Percentiles rank a stretch among this genome's conserved stretches.
These are phyloP conservation scores for Monochamus alternatus DNA, from an alignment of 2,888 invertebrate genomes.

Conservation along the genomic window DNA sequence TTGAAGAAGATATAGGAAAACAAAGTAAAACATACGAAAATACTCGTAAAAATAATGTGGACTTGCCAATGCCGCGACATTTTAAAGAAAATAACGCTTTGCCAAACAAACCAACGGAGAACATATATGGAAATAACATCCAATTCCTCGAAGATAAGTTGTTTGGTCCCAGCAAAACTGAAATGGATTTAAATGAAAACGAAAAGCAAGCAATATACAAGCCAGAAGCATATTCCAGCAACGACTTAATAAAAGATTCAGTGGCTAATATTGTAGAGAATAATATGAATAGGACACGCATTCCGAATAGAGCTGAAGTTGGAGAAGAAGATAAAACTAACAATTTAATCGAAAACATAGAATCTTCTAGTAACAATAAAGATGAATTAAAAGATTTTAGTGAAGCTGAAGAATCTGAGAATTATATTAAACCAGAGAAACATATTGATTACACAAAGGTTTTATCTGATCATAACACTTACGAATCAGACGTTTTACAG, in stretches of 20 bases:
- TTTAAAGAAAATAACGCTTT: background rate
- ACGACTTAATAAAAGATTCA: background rate
- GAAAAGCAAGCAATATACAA: constrained; percentile 11
- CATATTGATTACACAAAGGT: no score
- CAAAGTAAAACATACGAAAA: background rate
- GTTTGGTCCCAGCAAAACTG: constrained; percentile 15
- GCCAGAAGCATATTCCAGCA: background rate
- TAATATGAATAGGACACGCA: background rate
- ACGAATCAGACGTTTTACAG: background rate
- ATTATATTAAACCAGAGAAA: background rate
- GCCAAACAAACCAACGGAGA: background rate
- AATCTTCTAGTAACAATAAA: background rate
- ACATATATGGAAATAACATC: background rate
- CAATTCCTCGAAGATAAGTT: background rate
- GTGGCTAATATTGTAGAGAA: background rate
- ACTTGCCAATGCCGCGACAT: background rate
- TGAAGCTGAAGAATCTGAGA: background rate
- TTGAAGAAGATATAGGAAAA: background rate
- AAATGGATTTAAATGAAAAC: constrained; percentile 27
- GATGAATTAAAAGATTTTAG: background rate
- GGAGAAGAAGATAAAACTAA: background rate
- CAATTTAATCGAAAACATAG: background rate
- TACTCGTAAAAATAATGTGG: background rate
- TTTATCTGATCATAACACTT: background rate
- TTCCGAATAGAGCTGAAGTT: background rate